A percentile compares a stretch with the other conserved stretches of the same genome.
Conservation (phyloP, 1,140 invertebrate species). For the Leptopilina boulardi region DNA sequence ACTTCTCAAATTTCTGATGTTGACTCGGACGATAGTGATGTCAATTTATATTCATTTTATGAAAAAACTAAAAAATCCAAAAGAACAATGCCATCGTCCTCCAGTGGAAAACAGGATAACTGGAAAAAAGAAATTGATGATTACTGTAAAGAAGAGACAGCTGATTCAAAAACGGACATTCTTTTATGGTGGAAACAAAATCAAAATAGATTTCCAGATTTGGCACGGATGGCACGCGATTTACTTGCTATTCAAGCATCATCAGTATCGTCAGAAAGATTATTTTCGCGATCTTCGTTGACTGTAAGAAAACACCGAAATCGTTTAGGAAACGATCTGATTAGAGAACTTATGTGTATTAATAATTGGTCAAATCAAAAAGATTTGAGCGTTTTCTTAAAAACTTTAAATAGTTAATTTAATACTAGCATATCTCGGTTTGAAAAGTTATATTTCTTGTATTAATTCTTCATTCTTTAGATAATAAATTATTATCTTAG, state of each 20-base stretch:
- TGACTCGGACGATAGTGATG: too few species aligned
- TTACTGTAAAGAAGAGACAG: background rate
- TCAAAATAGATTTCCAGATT: background rate
- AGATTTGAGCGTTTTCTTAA: too few species aligned
- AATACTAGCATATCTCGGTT: background rate
- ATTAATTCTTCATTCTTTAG: too few species aligned
- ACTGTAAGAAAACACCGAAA: too few species aligned
- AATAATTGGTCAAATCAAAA: too few species aligned
- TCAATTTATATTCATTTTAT: background rate
- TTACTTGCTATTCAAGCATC: background rate
- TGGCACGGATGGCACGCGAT: background rate
- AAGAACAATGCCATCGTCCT: too few species aligned
- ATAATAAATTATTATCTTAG: too few species aligned
- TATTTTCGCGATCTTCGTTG: background rate
- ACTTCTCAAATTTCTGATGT: too few species aligned
- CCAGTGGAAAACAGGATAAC: too few species aligned
- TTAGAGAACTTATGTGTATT: too few species aligned
- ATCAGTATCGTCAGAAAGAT: background rate
- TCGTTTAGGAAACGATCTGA: too few species aligned
- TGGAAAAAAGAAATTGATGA: background rate
- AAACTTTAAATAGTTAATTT: background rate
- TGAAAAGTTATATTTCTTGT: too few species aligned
- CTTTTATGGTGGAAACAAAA: background rate
- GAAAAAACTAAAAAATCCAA: background rate
- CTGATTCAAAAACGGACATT: background rate